A percentile compares a stretch with the other conserved stretches of the same genome.
These are phyloP conservation scores for Nothobranchius kuhntae DNA, from an alignment of 2,113 vertebrate genomes.

Conservation along the genomic window DNA sequence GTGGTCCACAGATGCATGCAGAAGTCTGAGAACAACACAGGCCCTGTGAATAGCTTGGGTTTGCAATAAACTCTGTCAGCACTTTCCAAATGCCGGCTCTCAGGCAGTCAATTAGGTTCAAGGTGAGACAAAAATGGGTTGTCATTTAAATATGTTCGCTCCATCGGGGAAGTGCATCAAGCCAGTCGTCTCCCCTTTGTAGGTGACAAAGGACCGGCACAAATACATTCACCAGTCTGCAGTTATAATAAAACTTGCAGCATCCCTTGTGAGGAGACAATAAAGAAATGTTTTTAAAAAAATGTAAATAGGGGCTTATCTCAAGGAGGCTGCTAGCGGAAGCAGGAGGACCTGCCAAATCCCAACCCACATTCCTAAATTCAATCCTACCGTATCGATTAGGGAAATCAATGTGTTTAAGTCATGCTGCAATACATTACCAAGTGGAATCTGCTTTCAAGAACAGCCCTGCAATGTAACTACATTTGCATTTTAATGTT, in stretches of 20 bases:
- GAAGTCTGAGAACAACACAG: slow-evolving; percentile 38
- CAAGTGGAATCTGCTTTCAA: slow-evolving; percentile 42
- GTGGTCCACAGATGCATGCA: slow-evolving; percentile 19
- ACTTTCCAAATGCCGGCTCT: slow-evolving; percentile 64
- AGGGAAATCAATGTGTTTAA: slow-evolving; percentile 64
- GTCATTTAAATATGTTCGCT: slow-evolving; percentile 73
- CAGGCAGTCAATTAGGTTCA: slow-evolving; percentile 80
- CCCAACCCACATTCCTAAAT: slow-evolving; percentile 37
- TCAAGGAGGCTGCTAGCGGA: slow-evolving; percentile 3
- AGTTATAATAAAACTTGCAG: slow-evolving; percentile 19
- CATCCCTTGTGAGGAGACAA: not conserved
- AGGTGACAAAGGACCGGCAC: slow-evolving; percentile 65
- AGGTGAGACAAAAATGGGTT: slow-evolving; percentile 78
- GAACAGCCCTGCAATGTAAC: not conserved
- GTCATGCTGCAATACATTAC: slow-evolving; percentile 60
- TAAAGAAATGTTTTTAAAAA: slow-evolving; percentile 31
- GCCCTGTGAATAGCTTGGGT: slow-evolving; percentile 31
- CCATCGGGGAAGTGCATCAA: slow-evolving; percentile 61
- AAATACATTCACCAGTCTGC: slow-evolving; percentile 29
- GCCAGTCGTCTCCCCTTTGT: slow-evolving; percentile 57
- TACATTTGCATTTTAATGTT: too few relatives aligned
- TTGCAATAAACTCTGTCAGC: slow-evolving; percentile 65
- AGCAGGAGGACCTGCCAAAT: slow-evolving; percentile 1
- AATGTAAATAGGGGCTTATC: not conserved
- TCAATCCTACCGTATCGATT: slow-evolving; percentile 70